These are phyloP conservation scores for Nephotettix cincticeps DNA, from an alignment of 1,140 invertebrate species.

Conservation along the genomic window DNA sequence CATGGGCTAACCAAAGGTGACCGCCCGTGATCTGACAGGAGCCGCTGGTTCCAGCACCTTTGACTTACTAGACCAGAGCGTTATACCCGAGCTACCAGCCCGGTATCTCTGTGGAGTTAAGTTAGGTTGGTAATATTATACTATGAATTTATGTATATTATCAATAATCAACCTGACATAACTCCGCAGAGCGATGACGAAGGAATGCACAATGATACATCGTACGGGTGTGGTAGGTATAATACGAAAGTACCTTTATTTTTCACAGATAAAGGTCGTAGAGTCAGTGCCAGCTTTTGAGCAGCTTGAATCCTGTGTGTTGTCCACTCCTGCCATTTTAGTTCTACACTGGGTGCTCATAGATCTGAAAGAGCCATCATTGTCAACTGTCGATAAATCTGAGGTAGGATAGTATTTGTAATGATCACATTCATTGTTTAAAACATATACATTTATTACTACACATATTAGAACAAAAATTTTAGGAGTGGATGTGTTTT, in stretches of 20 bases:
- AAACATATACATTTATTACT: no score
- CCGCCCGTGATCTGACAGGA: no score
- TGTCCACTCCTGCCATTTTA: constrained; percentile 58
- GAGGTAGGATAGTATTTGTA: no score
- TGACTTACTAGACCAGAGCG: neutral
- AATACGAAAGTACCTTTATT: no score
- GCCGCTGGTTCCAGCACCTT: no score
- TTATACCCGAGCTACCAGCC: neutral
- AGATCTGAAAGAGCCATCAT: constrained; percentile 54
- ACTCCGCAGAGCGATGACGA: neutral
- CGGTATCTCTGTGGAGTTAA: neutral
- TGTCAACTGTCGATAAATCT: constrained; percentile 56
- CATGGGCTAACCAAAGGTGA: no score
- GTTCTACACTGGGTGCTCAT: constrained; percentile 60
- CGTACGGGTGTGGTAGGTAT: neutral
- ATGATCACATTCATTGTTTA: no score
- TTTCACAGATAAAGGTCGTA: neutral
- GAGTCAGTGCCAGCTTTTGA: neutral
- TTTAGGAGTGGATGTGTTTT: no score
- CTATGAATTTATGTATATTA: neutral
- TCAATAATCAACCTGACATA: no score
- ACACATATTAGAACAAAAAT: no score
- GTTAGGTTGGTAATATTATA: neutral
- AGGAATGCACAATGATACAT: neutral
- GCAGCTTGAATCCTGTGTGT: neutral